phyloP scores from a whole-genome alignment of 2,113 vertebrate genomes.

The Spheniscus mendiculus region DNA sequence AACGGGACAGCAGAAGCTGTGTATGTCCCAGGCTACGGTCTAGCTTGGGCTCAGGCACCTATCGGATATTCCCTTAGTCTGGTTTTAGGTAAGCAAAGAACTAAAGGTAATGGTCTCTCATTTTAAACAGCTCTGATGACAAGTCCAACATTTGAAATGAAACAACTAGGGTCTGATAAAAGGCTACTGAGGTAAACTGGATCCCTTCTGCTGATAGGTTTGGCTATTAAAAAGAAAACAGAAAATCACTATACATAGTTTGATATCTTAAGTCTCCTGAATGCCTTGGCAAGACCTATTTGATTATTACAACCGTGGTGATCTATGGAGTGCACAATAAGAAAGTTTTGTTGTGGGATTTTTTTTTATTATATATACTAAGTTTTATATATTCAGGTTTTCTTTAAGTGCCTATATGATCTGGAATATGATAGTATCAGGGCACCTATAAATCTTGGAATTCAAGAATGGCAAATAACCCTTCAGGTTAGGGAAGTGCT shows the following conservation, averaged over 20 bases:
- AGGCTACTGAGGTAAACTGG: background rate
- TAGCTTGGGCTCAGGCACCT: constrained; percentile 97
- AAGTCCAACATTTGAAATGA: background rate
- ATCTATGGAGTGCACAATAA: background rate
- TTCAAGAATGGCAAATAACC: background rate
- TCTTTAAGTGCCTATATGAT: background rate
- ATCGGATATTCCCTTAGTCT: constrained; percentile 96
- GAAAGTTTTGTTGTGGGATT: background rate
- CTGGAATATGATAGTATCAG: background rate
- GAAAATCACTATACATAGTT: background rate
- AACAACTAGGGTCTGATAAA: background rate
- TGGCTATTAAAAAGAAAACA: background rate
- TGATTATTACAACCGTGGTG: background rate
- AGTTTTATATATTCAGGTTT: background rate
- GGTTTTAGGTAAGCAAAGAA: constrained; percentile 84
- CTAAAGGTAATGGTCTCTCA: background rate
- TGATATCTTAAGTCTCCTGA: background rate
- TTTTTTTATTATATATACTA: background rate
- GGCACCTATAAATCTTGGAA: background rate
- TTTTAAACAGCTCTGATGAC: background rate
- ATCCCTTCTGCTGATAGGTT: background rate
- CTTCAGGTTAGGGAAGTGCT: background rate
- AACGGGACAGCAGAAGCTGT: constrained; percentile 97
- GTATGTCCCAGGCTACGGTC: constrained; percentile 88
- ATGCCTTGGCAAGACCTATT: background rate